Base-by-base conservation (phyloP, 2,113 vertebrate species). In the Alouatta palliata region DNA sequence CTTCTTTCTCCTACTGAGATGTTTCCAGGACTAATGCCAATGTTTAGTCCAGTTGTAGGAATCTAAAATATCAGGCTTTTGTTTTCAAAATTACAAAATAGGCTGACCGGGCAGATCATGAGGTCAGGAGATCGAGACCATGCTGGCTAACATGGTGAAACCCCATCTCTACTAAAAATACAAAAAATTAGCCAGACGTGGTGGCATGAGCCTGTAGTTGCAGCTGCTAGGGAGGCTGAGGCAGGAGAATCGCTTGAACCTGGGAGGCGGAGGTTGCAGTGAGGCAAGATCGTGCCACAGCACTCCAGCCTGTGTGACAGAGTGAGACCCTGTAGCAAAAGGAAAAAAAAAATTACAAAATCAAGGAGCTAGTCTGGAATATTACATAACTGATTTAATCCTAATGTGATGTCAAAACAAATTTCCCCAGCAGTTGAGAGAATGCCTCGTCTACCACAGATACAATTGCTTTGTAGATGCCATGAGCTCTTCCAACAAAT, bases 331-430 rank as follows among this genome's bases (percentile, higher is more conserved):
- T 6, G 12, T 64, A 27, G 12, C 61, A 64, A 64, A 30, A 64
- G 30, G 13, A 12, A 30, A 64, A 61, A 61, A 43, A 91, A 52
- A 97, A 96, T 93, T 75, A 93, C 21, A 80, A 87, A 90, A 35
- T 68, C 58, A 92, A 92, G 92, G 45, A 92, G 80, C 25, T 19
- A 12, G 85, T 97, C 80, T 71, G 27, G 1, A 87, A 49, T 81
- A 82, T 25, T 87, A 68, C 90, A 82, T 88, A 97, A 96, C 88
- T 49, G 70, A 95, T 95, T 96, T 97, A 97, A 95, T 95, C 92
- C 94, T 96, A 97, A 93, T 95, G 92, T 94, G 86, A 90, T 96
- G 83, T 97, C 82, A 96, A 91, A 96, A 83, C 92, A 93, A 96
- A 97, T 96, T 96, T 77, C 25, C 68, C 83, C 35, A 76, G 80